These are phyloP conservation scores for Leucophenga varia DNA, from an alignment of 1,140 invertebrate species.

Conservation along the genomic window DNA sequence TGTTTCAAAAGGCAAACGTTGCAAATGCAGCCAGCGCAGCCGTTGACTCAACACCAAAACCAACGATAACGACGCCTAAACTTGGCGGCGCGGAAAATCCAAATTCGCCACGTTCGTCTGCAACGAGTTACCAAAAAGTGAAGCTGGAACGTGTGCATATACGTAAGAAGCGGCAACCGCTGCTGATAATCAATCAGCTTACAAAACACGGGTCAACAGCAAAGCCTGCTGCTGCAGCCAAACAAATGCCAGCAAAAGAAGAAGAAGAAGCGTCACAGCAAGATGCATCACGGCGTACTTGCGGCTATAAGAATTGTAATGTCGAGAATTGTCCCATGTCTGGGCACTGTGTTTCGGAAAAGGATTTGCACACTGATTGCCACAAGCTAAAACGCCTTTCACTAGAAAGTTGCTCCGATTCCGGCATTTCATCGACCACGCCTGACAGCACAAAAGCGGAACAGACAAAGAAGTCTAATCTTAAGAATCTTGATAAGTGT, in stretches of 20 bases:
- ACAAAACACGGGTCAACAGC: neutral
- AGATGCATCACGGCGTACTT: constrained; percentile 3
- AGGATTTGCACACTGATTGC: neutral
- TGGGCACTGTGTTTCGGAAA: no score
- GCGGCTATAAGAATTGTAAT: constrained; percentile 29
- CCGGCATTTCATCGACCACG: constrained; percentile 28
- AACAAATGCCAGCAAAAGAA: neutral
- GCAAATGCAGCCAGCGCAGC: neutral
- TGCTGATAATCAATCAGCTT: constrained; percentile 40
- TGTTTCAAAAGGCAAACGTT: constrained; percentile 19
- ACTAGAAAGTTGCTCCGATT: constrained; percentile 34
- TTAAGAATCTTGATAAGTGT: constrained; percentile 23
- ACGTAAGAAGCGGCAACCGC: constrained; percentile 41
- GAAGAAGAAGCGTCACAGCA: neutral
- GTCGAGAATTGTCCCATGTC: constrained; percentile 13
- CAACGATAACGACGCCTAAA: neutral
- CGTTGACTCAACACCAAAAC: neutral
- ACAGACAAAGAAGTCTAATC: constrained; percentile 19
- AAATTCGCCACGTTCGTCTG: constrained; percentile 4
- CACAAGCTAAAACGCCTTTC: constrained; percentile 26
- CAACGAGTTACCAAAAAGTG: constrained; percentile 18
- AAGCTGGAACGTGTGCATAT: constrained; percentile 42
- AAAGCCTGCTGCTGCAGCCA: neutral
- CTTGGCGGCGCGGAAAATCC: neutral
- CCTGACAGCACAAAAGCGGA: constrained; percentile 16